phyloP scores from a whole-genome alignment of 2,113 vertebrate genomes.

The Pollimyrus isidori region DNA sequence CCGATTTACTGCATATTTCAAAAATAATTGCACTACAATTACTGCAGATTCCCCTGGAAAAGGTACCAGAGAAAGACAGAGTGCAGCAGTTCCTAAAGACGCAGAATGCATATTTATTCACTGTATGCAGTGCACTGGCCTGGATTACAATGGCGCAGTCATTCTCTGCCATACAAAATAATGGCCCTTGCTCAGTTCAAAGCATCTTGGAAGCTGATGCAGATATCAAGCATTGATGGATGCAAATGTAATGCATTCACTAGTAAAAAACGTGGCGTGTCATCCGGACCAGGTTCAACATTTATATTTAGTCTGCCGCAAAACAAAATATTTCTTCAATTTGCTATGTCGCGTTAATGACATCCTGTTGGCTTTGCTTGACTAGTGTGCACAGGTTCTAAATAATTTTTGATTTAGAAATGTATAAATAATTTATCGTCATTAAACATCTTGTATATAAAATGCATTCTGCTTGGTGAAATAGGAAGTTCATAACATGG shows the following conservation, averaged over 20 bases:
- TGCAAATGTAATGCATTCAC: not conserved
- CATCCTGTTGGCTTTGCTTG: not conserved
- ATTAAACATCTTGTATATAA: not conserved
- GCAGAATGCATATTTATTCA: not conserved
- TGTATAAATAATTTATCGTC: not conserved
- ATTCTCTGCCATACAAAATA: not conserved
- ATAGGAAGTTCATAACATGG: not conserved
- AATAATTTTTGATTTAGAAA: not conserved
- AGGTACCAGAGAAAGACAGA: not conserved
- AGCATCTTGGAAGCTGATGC: not conserved
- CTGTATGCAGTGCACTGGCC: not conserved
- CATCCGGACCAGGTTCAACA: not conserved
- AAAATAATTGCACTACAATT: not conserved
- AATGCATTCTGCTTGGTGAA: not conserved
- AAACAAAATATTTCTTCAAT: not conserved
- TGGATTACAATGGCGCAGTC: not conserved
- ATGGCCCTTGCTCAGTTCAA: not conserved
- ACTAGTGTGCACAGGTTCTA: not conserved
- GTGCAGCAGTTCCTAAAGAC: not conserved
- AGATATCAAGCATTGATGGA: not conserved
- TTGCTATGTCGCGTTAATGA: not conserved
- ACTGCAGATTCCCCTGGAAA: conserved; percentile 17
- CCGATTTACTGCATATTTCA: not conserved
- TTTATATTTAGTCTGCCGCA: not conserved
- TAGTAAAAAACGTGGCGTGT: not conserved